Evolutionary conservation across 2,797 vertebrate genomes (phyloP).

Genomic region (Falco naumanni): DNA sequence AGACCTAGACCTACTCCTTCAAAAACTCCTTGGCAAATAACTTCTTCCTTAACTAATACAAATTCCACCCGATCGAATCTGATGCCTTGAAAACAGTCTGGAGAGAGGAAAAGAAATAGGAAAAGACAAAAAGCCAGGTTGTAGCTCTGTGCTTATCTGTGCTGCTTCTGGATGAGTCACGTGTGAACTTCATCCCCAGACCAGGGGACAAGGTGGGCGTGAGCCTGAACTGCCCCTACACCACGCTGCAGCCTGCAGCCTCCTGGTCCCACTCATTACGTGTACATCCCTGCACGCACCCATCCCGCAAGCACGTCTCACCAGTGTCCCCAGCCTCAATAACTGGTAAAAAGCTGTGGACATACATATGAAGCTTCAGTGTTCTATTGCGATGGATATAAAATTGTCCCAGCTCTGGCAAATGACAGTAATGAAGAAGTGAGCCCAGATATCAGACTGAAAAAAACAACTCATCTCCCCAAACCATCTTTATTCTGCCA

Average conservation of each 20-base stretch:
- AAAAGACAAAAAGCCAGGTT: not conserved
- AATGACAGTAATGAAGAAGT: not conserved
- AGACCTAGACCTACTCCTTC: not conserved
- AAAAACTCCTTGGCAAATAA: not conserved
- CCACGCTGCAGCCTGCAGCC: not conserved
- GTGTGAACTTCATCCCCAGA: not conserved
- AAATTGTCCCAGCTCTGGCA: not conserved
- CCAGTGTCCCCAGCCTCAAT: not conserved
- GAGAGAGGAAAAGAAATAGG: not conserved
- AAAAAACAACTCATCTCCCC: not conserved
- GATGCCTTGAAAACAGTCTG: not conserved
- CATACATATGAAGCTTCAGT: accelerated
- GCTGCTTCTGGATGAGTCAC: accelerated
- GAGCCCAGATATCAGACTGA: not conserved
- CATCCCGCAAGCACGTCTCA: no score
- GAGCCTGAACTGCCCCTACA: not conserved
- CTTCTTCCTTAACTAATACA: not conserved
- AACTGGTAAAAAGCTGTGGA: accelerated
- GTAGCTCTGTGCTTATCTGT: not conserved
- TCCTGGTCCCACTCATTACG: accelerated
- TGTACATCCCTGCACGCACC: not conserved
- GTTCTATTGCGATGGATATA: accelerated
- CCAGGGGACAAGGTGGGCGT: not conserved
- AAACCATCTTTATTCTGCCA: not conserved
- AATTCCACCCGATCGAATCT: not conserved